These are phyloP conservation scores for Cephus sareptanus DNA, from an alignment of 2,888 invertebrate species.

Conservation along the genomic window DNA sequence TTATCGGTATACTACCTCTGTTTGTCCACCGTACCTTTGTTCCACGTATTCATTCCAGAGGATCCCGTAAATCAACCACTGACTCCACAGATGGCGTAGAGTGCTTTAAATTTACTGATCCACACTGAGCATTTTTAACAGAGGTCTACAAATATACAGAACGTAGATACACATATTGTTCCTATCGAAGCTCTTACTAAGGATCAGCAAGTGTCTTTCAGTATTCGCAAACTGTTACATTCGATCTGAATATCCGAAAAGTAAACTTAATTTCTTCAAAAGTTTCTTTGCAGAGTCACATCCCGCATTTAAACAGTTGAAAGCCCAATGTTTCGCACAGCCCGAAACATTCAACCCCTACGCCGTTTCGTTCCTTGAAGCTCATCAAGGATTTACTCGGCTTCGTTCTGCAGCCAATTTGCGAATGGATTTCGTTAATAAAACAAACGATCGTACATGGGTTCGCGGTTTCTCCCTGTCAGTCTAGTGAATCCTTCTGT, in stretches of 20 bases:
- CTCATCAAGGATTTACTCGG: constrained; percentile 13
- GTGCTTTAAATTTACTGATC: neutral
- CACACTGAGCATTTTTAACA: neutral
- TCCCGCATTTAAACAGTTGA: neutral
- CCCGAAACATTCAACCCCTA: neutral
- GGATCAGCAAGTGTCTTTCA: neutral
- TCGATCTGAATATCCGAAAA: neutral
- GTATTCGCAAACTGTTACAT: neutral
- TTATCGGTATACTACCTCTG: neutral
- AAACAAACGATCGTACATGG: constrained; percentile 9
- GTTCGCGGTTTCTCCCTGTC: neutral
- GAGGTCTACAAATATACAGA: too few relatives aligned
- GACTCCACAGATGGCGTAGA: neutral
- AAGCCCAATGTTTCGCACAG: neutral
- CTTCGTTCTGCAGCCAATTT: constrained; percentile 12
- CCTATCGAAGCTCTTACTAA: neutral
- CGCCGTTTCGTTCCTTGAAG: neutral
- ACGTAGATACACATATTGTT: too few relatives aligned
- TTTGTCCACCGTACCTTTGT: constrained; percentile 7
- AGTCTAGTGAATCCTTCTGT: neutral
- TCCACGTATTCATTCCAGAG: constrained; percentile 2
- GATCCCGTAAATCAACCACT: neutral
- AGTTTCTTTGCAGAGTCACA: neutral
- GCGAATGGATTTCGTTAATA: constrained; percentile 20
- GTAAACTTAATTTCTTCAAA: neutral